phyloP scores from a whole-genome alignment of 2,888 invertebrate species.

The Chloromyia formosa region DNA sequence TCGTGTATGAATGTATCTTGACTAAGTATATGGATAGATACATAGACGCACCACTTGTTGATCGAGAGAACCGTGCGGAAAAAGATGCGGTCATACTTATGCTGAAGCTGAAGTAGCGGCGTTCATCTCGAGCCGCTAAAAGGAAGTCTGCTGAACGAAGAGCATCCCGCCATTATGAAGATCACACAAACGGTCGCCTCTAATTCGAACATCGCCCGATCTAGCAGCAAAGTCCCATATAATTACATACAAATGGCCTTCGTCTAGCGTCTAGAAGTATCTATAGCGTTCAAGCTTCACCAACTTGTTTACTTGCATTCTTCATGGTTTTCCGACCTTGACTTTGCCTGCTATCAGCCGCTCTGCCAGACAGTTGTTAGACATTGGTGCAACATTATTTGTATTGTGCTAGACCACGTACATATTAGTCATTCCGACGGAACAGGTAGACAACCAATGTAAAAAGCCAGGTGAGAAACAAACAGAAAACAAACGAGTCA shows the following conservation, averaged over 20 bases:
- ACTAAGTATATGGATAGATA: too few species aligned
- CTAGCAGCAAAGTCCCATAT: not conserved
- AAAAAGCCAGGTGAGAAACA: too few species aligned
- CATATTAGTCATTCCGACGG: not conserved
- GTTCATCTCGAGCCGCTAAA: too few species aligned
- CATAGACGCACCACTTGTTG: too few species aligned
- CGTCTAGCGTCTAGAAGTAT: not conserved
- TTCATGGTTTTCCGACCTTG: slow-evolving; percentile 29
- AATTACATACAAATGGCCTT: not conserved
- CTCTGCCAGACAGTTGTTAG: slow-evolving; percentile 29
- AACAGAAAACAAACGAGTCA: too few species aligned
- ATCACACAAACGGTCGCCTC: not conserved
- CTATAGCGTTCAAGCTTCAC: slow-evolving; percentile 12
- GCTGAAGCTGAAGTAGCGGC: too few species aligned
- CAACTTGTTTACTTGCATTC: slow-evolving; percentile 17
- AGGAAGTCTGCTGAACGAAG: too few species aligned
- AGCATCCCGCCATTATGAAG: too few species aligned
- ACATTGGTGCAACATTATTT: slow-evolving; percentile 24
- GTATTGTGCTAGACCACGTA: slow-evolving; percentile 21
- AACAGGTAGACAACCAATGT: too few species aligned
- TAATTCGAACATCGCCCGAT: not conserved
- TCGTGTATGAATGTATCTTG: too few species aligned
- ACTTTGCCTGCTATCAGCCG: slow-evolving; percentile 22
- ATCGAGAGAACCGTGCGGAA: too few species aligned
- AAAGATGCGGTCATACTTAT: too few species aligned